phyloP scores from a whole-genome alignment of 2,888 invertebrate genomes.

The Brenthis ino region DNA sequence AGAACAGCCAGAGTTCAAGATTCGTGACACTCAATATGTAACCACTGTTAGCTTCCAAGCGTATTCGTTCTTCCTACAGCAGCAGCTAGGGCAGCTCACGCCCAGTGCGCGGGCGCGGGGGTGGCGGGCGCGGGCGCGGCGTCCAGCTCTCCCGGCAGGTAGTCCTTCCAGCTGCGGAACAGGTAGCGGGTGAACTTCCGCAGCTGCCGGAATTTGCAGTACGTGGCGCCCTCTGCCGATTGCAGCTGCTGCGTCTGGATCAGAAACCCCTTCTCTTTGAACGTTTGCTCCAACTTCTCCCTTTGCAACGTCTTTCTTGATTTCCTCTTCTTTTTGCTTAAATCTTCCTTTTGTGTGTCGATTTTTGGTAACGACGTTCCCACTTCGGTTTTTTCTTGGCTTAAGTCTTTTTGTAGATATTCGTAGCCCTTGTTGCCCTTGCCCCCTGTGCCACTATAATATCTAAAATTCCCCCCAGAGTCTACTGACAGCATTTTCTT shows the following conservation, averaged over 20 bases:
- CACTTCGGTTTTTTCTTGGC: slow-evolving; percentile 72
- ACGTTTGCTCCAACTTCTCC: slow-evolving; percentile 94
- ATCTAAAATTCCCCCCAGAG: slow-evolving; percentile 93
- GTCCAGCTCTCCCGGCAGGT: slow-evolving; percentile 90
- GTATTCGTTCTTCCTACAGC: no score
- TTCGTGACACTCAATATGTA: no score
- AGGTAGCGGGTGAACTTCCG: slow-evolving; percentile 95
- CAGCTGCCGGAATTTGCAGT: slow-evolving; percentile 95
- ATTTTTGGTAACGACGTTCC: slow-evolving; percentile 44
- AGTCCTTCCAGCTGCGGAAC: slow-evolving; percentile 96
- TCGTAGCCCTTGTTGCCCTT: slow-evolving; percentile 92
- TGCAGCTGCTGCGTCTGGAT: slow-evolving; percentile 96
- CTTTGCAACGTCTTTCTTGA: slow-evolving; percentile 91
- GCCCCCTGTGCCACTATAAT: slow-evolving; percentile 92
- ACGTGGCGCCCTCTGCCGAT: slow-evolving; percentile 95
- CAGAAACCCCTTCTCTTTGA: slow-evolving; percentile 95
- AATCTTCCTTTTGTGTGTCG: slow-evolving; percentile 60
- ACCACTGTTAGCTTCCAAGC: no score
- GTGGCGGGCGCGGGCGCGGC: slow-evolving; percentile 46
- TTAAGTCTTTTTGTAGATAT: slow-evolving; percentile 87
- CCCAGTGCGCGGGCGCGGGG: slow-evolving; percentile 60
- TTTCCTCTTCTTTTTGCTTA: slow-evolving; percentile 85
- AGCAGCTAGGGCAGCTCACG: slow-evolving; percentile 5
- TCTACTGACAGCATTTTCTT: slow-evolving; percentile 96
- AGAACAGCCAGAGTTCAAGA: no score